Evolutionary conservation across 2,113 vertebrate species (phyloP).

Genomic region (Pedionomus torquatus): DNA sequence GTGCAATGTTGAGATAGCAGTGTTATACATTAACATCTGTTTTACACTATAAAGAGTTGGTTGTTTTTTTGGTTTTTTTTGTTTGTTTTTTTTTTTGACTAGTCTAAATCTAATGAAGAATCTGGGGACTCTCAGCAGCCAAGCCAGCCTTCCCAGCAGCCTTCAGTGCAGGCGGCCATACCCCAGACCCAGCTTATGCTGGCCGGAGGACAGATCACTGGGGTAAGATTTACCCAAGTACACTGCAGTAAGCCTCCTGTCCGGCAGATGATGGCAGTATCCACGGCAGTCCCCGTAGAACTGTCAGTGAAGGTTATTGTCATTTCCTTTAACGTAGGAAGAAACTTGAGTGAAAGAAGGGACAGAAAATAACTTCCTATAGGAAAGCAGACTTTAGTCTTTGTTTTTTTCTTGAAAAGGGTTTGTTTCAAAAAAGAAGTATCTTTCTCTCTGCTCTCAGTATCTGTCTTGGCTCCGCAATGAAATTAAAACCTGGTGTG

Average conservation of each 20-base stretch:
- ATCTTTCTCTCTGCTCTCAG: background rate
- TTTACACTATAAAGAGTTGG: constrained; percentile 65
- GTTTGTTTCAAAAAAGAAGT: background rate
- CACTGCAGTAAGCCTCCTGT: background rate
- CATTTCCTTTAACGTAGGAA: background rate
- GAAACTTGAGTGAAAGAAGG: background rate
- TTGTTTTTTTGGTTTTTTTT: constrained; percentile 72
- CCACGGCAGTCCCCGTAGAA: background rate
- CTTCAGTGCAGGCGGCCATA: constrained; percentile 87
- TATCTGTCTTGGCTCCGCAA: background rate
- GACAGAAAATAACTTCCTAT: background rate
- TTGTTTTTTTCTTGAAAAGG: background rate
- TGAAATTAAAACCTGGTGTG: background rate
- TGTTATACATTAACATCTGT: constrained; percentile 53
- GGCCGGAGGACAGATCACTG: constrained; percentile 95
- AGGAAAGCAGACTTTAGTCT: background rate
- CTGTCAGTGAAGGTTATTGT: background rate
- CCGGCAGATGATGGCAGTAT: background rate
- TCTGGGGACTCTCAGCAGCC: constrained; percentile 87
- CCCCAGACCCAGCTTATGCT: constrained; percentile 97
- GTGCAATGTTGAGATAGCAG: constrained; percentile 42
- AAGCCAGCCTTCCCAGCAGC: constrained; percentile 87
- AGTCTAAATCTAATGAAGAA: constrained; percentile 93
- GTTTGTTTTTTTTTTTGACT: constrained; percentile 65
- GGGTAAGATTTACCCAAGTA: constrained; percentile 84